Conservation (phyloP, 1,140 invertebrate genomes). For the Neelides sp. region DNA sequence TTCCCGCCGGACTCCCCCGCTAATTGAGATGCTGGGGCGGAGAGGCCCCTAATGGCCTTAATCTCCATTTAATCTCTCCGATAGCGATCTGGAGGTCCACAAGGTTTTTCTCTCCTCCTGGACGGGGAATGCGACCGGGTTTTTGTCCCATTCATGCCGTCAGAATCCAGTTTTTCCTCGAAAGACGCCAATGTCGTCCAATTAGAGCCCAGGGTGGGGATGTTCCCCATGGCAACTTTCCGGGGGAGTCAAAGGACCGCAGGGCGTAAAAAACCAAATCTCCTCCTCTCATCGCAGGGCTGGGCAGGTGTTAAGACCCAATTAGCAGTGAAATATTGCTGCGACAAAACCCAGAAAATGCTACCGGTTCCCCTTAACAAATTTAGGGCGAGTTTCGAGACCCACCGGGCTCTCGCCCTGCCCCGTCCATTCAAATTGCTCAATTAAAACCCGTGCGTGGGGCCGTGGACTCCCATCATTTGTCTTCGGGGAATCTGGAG, state of each 20-base stretch:
- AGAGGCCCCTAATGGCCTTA: too few species aligned
- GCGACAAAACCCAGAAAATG: constrained; percentile 31
- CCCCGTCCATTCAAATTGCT: constrained; percentile 29
- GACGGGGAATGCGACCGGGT: too few species aligned
- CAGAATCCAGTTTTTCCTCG: too few species aligned
- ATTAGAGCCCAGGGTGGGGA: neutral
- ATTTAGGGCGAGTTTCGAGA: too few species aligned
- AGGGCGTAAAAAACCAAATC: constrained; percentile 21
- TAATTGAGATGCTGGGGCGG: too few species aligned
- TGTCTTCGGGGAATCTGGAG: too few species aligned
- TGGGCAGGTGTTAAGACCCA: constrained; percentile 32
- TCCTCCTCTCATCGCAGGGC: constrained; percentile 24
- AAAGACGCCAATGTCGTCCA: too few species aligned
- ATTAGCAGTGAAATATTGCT: constrained; percentile 33
- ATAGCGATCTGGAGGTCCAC: too few species aligned
- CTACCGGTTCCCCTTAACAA: constrained; percentile 32
- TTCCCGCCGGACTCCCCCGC: too few species aligned
- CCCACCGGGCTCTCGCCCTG: neutral
- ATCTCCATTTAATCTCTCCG: too few species aligned
- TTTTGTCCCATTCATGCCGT: too few species aligned
- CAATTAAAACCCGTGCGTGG: constrained; percentile 32
- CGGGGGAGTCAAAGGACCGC: constrained; percentile 28
- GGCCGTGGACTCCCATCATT: constrained; percentile 16
- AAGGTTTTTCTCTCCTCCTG: too few species aligned
- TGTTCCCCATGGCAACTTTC: neutral